Evolutionary conservation across 2,113 vertebrate species (phyloP).

Genomic region (Stegastes partitus): DNA sequence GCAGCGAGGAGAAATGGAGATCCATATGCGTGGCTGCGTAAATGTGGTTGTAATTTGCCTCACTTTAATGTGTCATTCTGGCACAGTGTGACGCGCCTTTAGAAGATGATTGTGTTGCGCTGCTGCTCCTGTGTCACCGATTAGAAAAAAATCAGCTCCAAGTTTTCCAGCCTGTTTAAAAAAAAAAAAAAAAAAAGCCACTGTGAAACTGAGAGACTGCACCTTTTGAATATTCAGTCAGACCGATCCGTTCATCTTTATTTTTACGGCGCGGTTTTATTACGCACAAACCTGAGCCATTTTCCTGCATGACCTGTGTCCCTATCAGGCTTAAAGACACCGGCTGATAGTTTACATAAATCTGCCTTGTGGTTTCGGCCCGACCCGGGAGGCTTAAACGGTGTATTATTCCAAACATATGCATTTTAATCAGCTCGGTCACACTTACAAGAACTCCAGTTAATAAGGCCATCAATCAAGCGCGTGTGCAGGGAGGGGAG

Average conservation of each 20-base stretch:
- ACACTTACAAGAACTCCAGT: constrained; percentile 99
- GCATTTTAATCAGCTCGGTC: constrained; percentile 99
- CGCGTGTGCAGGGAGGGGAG: constrained; percentile 28
- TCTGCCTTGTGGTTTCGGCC: constrained; percentile 74
- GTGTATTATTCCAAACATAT: constrained; percentile 99
- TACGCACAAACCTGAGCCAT: constrained; percentile 50
- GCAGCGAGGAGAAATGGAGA: constrained; percentile 28
- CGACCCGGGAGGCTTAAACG: constrained; percentile 91
- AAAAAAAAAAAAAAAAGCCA: constrained; percentile 15
- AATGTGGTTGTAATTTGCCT: constrained; percentile 65
- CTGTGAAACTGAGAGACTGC: constrained; percentile 17
- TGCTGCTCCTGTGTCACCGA: constrained; percentile 44
- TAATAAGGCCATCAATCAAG: constrained; percentile 99
- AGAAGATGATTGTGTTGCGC: constrained; percentile 42
- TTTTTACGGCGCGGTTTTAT: constrained; percentile 63
- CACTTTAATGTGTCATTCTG: constrained; percentile 70
- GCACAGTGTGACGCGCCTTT: constrained; percentile 60
- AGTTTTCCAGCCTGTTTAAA: constrained; percentile 34
- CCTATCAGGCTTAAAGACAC: constrained; percentile 70
- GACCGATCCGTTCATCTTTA: constrained; percentile 61
- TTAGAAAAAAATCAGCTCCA: constrained; percentile 39
- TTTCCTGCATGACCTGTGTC: constrained; percentile 60
- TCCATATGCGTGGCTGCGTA: constrained; percentile 56
- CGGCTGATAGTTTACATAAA: constrained; percentile 83
- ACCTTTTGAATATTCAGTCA: constrained; percentile 42